Base-by-base conservation (phyloP, 2,113 vertebrate genomes). In the Apaloderma vittatum region DNA sequence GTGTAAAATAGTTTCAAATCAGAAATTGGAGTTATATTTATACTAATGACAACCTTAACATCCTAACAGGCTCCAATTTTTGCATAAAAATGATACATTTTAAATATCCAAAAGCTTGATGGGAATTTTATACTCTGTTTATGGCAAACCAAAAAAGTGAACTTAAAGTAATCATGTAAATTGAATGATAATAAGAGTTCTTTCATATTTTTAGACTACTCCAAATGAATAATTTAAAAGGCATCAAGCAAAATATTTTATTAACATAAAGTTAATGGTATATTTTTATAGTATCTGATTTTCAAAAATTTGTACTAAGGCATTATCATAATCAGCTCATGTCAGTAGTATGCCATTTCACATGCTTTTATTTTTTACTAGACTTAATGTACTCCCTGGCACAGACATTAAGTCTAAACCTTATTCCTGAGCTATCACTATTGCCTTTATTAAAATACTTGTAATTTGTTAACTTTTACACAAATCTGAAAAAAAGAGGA, bases 201-300 rank as follows among this genome's bases (percentile, higher is more conserved):
- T 98, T 98, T 98, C 97, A 98, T 98, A 98, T 98, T 98, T 98
- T 98, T 98, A 98, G 98, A 98, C 98, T 98, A 95, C 97, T 98
- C 97, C 96, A 98, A 98, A 98, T 98, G 98, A 98, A 98, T 98
- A 98, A 98, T 98, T 98, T 98, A 98, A 98, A 98, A 98, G 97
- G 95, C 97, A 98, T 97, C 97, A 97, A 98, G 98, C 97, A 98
- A 98, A 98, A 98, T 98, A 98, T 98, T 98, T 98, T 98, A 98
- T 98, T 98, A 98, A 98, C 98, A 98, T 98, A 98, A 98, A 98
- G 96, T 97, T 98, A 98, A 98, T 98, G 98, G 97, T 98, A 98
- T 98, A 98, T 98, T 98, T 98, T 98, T 98, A 97, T 95, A 96
- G 97, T 98, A 98, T 98, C 98, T 98, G 98, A 98, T 98, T 98